Base-by-base conservation (phyloP, 1,140 invertebrate genomes). In the Anthonomus grandis region DNA sequence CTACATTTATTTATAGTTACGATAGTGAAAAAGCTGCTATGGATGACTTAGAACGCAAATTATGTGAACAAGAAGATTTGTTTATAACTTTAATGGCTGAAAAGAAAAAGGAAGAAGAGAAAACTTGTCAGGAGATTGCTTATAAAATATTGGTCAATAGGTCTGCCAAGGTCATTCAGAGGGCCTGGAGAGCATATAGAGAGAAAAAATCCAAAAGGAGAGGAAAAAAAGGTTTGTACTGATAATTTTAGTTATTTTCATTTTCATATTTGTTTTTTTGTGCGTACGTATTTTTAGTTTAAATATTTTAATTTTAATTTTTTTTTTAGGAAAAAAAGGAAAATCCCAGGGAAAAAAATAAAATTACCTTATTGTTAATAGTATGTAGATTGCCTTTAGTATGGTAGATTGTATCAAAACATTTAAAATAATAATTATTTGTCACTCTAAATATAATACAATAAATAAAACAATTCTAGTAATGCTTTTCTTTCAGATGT, bases 101-200 rank as follows among this genome's bases (percentile, higher is more conserved):
- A 44, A 69, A 67, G 36, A 61, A 64, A 34, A 66, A 58, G 46
- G 66, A 70, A 42, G 65, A 70, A 24, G 34, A 63, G 15, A 42
- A 51, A 18, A 50, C 63, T 9, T 64, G 42, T 15, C 52, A 66
- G 15, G 64, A 66, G 48, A 65, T 65, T 34, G 65, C 65, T 0
- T 64, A 54, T 34, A 59, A 58, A 12, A 66, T 70, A 45, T 48
- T 70, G 18, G 47, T 56, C 18, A 67, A 69, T 51, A 31, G 66
- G 13, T 62, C 67, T 0, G 70, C 69, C 2, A 62, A 60, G 38
- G 62, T 56, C 18, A 70, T 72, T 10, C 70, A 72, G 49, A 64
- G 61, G 38, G 58, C 39, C 36, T 72, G 69, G 69, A 63, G 65
- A 39, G 67, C 51, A 10, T 70, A 66, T 52, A 48, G 57, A 34